phyloP scores from a whole-genome alignment of 2,888 invertebrate species.

The Aplocera efformata region DNA sequence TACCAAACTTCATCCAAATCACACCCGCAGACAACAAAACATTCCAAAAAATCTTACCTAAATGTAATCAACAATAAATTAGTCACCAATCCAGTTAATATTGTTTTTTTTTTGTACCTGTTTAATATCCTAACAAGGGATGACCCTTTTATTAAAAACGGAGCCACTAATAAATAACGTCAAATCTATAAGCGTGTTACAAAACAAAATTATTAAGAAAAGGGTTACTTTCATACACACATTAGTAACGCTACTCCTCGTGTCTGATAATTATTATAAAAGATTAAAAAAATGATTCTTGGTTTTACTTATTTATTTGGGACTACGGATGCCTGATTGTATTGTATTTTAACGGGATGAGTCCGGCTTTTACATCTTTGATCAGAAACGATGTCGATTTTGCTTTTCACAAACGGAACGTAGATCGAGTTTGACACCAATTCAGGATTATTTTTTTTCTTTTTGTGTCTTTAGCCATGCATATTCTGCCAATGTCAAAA shows the following conservation, averaged over 20 bases:
- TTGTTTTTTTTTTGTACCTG: slow-evolving; percentile 13
- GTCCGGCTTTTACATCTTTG: too few species aligned
- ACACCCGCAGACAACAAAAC: too few species aligned
- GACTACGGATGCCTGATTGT: slow-evolving; percentile 10
- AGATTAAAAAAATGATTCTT: slow-evolving; percentile 35
- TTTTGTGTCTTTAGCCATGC: too few species aligned
- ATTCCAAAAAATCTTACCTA: too few species aligned
- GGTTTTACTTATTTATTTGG: slow-evolving; percentile 19
- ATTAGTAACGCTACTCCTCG: slow-evolving; percentile 75
- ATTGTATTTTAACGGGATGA: background rate
- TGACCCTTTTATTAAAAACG: slow-evolving; percentile 19
- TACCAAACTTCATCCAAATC: background rate
- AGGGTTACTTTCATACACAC: slow-evolving; percentile 69
- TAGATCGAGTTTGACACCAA: too few species aligned
- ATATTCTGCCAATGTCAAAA: too few species aligned
- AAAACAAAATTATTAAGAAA: slow-evolving; percentile 73
- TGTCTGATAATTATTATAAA: slow-evolving; percentile 72
- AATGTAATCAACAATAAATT: too few species aligned
- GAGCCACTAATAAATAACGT: slow-evolving; percentile 65
- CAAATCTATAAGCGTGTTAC: slow-evolving; percentile 69
- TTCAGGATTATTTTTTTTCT: too few species aligned
- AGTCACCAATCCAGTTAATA: background rate
- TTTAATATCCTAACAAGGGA: slow-evolving; percentile 25
- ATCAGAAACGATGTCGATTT: too few species aligned
- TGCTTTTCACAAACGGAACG: too few species aligned